Evolutionary conservation across 2,888 invertebrate genomes (phyloP), one percentile per base, ranked within the genome.

Genomic region (Pyrrhosoma nymphula): DNA sequence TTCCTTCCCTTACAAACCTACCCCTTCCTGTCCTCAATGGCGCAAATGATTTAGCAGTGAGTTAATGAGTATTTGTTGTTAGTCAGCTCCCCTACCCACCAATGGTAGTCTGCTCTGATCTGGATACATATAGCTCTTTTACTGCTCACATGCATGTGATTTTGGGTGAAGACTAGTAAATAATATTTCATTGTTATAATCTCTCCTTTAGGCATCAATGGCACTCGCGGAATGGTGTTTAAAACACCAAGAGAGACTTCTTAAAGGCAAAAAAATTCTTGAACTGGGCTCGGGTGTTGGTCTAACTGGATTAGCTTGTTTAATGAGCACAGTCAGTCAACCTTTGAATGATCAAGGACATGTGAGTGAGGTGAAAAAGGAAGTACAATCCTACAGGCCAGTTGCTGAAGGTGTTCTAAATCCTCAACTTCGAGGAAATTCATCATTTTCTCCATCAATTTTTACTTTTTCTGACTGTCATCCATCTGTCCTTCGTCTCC

Each of bases 211-310:
- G 93, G 93, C 93, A n/a, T 93, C 93, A 12, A 93, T 93, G 93
- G 93, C 93, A 93, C 47, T 93, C 1, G 93, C 93, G 47, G 93
- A 93, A 93, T 93, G 93, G 93, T 93, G 93, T 93, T 93, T 93
- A 4, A 39, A 93, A 47, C 63, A 93, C n/a, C 23, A 93, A 93
- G 93, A 69, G 6, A 93, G 16, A 47, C 26, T 47, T 55, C 93
- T 93, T 60, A 75, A 93, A 47, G 69, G 47, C 69, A 69, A 75
- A 47, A 93, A 47, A n/a, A 47, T 93, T 16, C n/a, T 93, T n/a
- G 93, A 93, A 47, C 18, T 93, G n/a, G 93, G 93, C n/a, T 93
- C 93, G 20, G 93, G 93, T 26, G 47, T 69, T 75, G 93, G 93
- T n/a, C 69, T 93, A 1, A 93, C 93, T 69, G 93, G 93, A n/a